Percentiles rank a stretch among this genome's conserved stretches.
phyloP scores from a whole-genome alignment of 2,113 vertebrate genomes.

The Heterocephalus glaber region DNA sequence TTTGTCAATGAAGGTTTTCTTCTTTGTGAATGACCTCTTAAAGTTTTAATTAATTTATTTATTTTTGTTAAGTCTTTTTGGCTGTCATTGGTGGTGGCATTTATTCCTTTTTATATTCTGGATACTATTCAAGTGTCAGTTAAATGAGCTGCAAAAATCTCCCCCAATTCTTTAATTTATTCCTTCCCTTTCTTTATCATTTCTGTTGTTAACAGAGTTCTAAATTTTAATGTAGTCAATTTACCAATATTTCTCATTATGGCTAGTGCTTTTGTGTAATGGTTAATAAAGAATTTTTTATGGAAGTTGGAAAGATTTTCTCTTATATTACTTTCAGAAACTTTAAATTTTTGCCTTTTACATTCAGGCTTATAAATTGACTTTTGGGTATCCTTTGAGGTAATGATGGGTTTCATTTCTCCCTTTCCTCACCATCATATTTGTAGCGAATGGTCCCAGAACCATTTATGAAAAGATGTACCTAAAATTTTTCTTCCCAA shows the following conservation, averaged over 20 bases:
- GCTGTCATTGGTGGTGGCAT: background rate
- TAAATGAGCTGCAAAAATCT: background rate
- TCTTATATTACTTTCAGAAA: background rate
- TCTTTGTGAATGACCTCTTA: background rate
- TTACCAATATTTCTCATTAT: background rate
- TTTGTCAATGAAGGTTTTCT: background rate
- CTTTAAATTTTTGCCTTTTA: background rate
- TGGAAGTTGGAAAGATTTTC: background rate
- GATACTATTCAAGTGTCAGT: background rate
- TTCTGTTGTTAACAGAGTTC: background rate
- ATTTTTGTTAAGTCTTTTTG: background rate
- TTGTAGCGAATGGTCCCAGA: background rate
- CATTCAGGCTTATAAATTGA: background rate
- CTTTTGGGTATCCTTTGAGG: background rate
- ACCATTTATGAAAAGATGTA: background rate
- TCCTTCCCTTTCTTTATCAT: background rate
- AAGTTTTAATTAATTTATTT: background rate
- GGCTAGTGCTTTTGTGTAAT: background rate
- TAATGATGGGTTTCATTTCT: background rate
- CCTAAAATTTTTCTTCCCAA: background rate
- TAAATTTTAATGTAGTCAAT: background rate
- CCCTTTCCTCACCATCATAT: background rate
- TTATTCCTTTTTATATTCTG: background rate
- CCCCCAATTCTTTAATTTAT: background rate
- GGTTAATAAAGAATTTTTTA: background rate